Percentiles rank a stretch among this genome's conserved stretches.
phyloP scores from a whole-genome alignment of 2,888 invertebrate species.

The Ochropleura leucogaster region DNA sequence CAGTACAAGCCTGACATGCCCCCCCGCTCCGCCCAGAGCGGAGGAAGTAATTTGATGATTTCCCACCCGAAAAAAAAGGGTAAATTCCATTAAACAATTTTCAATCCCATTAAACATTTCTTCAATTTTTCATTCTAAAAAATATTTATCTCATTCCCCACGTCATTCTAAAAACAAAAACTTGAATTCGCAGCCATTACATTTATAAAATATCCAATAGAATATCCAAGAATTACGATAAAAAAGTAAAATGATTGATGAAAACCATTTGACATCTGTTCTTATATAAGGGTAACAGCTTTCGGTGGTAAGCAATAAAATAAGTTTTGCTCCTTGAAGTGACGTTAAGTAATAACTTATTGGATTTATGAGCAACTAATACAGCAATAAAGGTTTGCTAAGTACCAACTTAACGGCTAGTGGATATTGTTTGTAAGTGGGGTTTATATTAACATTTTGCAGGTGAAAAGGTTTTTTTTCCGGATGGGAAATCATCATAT shows the following conservation, averaged over 20 bases:
- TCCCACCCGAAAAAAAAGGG: too few species aligned
- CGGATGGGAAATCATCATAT: too few species aligned
- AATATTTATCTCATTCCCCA: neutral
- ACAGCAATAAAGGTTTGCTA: constrained; percentile 3
- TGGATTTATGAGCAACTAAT: constrained; percentile 44
- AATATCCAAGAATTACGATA: neutral
- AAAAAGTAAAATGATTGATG: constrained; percentile 19
- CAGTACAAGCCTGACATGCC: too few species aligned
- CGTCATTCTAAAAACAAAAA: neutral
- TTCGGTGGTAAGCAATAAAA: constrained; percentile 52
- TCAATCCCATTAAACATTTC: too few species aligned
- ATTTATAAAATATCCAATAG: neutral
- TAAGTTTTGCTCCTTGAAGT: constrained; percentile 27
- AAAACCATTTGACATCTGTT: constrained; percentile 10
- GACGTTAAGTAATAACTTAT: constrained; percentile 42
- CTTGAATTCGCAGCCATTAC: neutral
- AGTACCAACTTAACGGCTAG: neutral
- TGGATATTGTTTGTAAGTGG: neutral
- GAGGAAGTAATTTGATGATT: too few species aligned
- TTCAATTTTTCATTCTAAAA: too few species aligned
- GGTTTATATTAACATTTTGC: neutral
- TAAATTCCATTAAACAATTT: neutral
- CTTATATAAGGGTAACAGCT: constrained; percentile 35
- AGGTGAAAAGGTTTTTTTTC: neutral
- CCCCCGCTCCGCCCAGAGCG: too few species aligned